Percentiles rank a stretch among this genome's conserved stretches.
Evolutionary conservation across 2,797 vertebrate genomes (phyloP).

Genomic region (Dendrocincla fuliginosa): DNA sequence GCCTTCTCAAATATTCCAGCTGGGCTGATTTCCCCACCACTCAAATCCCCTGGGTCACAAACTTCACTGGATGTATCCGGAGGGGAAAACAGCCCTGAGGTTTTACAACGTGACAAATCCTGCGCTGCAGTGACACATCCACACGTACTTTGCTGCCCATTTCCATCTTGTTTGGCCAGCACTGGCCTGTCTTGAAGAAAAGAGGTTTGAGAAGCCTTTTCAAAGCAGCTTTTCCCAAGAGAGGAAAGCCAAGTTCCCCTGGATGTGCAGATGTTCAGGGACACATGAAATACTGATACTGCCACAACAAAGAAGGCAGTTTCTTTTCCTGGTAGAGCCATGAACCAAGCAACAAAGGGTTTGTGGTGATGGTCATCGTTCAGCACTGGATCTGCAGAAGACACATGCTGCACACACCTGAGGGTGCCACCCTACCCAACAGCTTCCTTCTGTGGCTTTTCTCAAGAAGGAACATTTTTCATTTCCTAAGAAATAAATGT

Average conservation of each 20-base stretch:
- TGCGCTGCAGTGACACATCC: not conserved
- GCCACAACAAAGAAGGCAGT: not conserved
- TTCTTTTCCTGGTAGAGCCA: not conserved
- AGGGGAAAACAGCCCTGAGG: not conserved
- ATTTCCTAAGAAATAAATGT: conserved; percentile 32
- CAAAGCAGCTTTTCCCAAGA: not conserved
- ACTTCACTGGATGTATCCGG: not conserved
- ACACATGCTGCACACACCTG: not conserved
- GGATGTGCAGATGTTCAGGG: not conserved
- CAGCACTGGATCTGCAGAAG: not conserved
- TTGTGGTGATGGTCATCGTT: not conserved
- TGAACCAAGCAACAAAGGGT: not conserved
- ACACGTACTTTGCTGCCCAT: not conserved
- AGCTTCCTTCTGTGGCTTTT: not conserved
- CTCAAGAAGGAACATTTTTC: not conserved
- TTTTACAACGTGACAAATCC: not conserved
- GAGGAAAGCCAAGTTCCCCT: not conserved
- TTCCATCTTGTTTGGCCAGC: not conserved
- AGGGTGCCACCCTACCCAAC: not conserved
- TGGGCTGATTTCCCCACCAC: not conserved
- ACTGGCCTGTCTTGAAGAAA: not conserved
- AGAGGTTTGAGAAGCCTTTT: not conserved
- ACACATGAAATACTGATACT: not conserved
- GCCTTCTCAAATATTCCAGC: not conserved
- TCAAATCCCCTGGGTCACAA: not conserved